Base-by-base conservation (phyloP, 2,888 invertebrate genomes). In the Enoplolaimus lenunculus region DNA sequence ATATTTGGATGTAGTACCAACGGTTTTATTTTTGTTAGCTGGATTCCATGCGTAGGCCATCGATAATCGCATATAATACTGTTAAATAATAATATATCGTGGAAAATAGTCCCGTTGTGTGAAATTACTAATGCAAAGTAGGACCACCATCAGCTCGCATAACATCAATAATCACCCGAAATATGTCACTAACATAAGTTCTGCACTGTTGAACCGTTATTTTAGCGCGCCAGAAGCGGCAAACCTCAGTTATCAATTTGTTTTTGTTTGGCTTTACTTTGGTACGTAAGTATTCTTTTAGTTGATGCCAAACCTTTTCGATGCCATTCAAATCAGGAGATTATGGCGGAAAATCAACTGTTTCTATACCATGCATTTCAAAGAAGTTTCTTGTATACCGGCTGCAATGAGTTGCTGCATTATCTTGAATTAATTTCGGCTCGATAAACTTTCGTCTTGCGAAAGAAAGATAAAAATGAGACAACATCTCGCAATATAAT, bases 281-380 rank as follows among this genome's bases (percentile, higher is more conserved):
- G 7, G 7, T 31, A 7, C 64, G 64, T n/a, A 62, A 31, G n/a
- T 62, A 62, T 62, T 62, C 64, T 31, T 62, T 62, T 7, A 62
- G 64, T 28, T 62, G 64, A 62, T 62, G 64, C 64, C 64, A 62
- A 28, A 62, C 33, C 7, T 28, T 16, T 31, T 62, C 64, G 7
- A 62, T 62, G 33, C 13, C 13, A 31, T 62, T 62, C 29, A 62
- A 31, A n/a, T 62, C 64, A 7, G 45, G 45, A 45, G 45, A 45
- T 21, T 45, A 7, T 45, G 45, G 45, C 7, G 45, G 45, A 7
- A 7, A 62, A 30, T 13, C 7, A 31, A n/a, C 33, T 62, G 64
- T 28, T 28, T 16, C 7, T 16, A 62, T 62, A 28, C n/a, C n/a
- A 30, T 30, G 7, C 16, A 16, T 28, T 13, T 7, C 33, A 28